Percentiles rank a stretch among this genome's conserved stretches.
Conservation (phyloP, 2,888 invertebrate species). For the Lymantria monacha region DNA sequence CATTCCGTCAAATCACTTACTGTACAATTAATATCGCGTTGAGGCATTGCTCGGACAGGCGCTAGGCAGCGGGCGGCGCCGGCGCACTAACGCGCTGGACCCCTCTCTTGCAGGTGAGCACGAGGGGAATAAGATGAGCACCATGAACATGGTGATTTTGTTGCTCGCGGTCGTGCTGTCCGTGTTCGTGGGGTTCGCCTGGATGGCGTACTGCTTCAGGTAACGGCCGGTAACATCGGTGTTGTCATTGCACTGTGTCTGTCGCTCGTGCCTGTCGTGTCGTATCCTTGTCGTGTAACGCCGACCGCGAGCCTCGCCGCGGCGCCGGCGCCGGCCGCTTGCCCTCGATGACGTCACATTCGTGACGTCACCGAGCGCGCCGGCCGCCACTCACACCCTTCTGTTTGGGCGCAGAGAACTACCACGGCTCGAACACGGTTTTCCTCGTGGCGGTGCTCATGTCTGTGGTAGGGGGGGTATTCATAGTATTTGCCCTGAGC, state of each 20-base stretch:
- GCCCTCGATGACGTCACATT: slow-evolving; percentile 48
- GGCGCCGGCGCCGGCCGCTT: slow-evolving; percentile 59
- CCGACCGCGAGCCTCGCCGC: slow-evolving; percentile 46
- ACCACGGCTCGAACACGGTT: slow-evolving; percentile 98
- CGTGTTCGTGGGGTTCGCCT: slow-evolving; percentile 97
- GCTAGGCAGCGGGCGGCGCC: slow-evolving; percentile 68
- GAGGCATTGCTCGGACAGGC: slow-evolving; percentile 66
- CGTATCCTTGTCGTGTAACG: slow-evolving; percentile 45
- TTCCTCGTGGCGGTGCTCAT: slow-evolving; percentile 98
- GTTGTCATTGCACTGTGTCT: slow-evolving; percentile 71
- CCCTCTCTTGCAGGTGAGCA: slow-evolving; percentile 86
- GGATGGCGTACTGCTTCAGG: slow-evolving; percentile 98
- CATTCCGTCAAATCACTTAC: not conserved
- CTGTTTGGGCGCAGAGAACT: slow-evolving; percentile 91
- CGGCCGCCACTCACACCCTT: slow-evolving; percentile 59
- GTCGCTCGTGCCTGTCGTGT: slow-evolving; percentile 68
- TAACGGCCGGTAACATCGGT: slow-evolving; percentile 80
- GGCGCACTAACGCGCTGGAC: slow-evolving; percentile 79
- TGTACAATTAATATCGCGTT: not conserved
- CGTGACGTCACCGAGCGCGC: slow-evolving; percentile 43
- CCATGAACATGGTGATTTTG: slow-evolving; percentile 94
- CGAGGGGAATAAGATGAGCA: slow-evolving; percentile 92
- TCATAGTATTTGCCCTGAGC: slow-evolving; percentile 99
- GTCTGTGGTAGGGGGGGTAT: slow-evolving; percentile 99
- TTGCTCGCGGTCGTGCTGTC: slow-evolving; percentile 95